Base-by-base conservation (phyloP, 1,140 invertebrate genomes). In the Pogonognathellus flavescens region DNA sequence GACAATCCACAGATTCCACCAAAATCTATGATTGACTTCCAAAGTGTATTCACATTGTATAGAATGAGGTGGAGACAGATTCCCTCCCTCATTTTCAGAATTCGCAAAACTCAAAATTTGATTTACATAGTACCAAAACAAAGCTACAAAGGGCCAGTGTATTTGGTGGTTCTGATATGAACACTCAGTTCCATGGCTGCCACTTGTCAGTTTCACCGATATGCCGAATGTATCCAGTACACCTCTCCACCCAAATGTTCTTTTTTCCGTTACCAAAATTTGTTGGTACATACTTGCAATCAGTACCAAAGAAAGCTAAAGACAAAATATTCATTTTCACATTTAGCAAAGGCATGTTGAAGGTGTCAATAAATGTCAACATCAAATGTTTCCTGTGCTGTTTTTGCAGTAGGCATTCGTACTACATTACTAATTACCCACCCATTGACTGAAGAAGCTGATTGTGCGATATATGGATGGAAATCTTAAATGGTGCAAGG, bases 181-280 rank as follows among this genome's bases (percentile, higher is more conserved):
- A 20, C 70, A 76, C 0, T 1, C 13, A 18, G 31, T 18, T 14
- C 14, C 13, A 13, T 4, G 70, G 6, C 7, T n/a, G n/a, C 31
- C 10, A 16, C 41, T 9, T 50, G n/a, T 76, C 6, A 50, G 14
- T 31, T 76, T 1, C 1, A 76, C 4, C n/a, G 31, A 31, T 16
- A 76, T 11, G n/a, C 70, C 70, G 14, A 76, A 76, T 18, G 41
- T n/a, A n/a, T 31, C 49, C 16, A 76, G 7, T 18, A n/a, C 25
- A 41, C 14, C 70, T n/a, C 70, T 41, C 70, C 70, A 76, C 7
- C 31, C 70, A 18, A 76, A 76, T n/a, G 70, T 76, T 14, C 41
- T 50, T 1, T 1, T 16, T 50, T 76, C 70, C 14, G n/a, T 49
- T 8, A 5, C 14, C 16, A 76, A 16, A 20, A 76, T 5, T 5